A percentile compares a stretch with the other conserved stretches of the same genome.
Conservation (phyloP, 2,888 invertebrate species). For the Lasioglossum pauxillum region DNA sequence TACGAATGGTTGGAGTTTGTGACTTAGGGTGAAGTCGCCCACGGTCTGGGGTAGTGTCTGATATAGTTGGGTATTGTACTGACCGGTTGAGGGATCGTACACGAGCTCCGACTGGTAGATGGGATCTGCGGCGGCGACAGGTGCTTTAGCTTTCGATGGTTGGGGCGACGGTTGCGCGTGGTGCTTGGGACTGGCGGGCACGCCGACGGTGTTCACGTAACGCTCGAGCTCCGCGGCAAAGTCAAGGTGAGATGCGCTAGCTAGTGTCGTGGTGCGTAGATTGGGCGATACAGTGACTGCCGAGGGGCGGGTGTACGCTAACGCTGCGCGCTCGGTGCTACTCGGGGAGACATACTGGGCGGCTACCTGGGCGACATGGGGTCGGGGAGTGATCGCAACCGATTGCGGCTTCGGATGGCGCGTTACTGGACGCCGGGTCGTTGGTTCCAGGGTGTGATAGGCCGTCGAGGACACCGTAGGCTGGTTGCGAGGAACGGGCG, state of each 20-base stretch:
- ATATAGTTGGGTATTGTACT: slow-evolving; percentile 92
- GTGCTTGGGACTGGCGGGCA: slow-evolving; percentile 81
- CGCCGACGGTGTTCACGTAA: slow-evolving; percentile 85
- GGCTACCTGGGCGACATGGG: slow-evolving; percentile 82
- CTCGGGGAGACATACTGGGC: slow-evolving; percentile 82
- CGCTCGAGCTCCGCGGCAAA: slow-evolving; percentile 91
- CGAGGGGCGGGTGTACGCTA: slow-evolving; percentile 80
- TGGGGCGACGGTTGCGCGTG: slow-evolving; percentile 74
- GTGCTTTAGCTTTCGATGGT: slow-evolving; percentile 51
- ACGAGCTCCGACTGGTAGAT: slow-evolving; percentile 92
- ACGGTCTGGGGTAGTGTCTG: slow-evolving; percentile 91
- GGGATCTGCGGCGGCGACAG: slow-evolving; percentile 85
- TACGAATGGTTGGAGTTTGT: slow-evolving; percentile 91
- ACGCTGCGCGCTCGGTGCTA: slow-evolving; percentile 83
- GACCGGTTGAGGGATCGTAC: slow-evolving; percentile 91
- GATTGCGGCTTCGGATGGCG: slow-evolving; percentile 79
- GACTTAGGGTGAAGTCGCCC: slow-evolving; percentile 90
- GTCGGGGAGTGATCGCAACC: slow-evolving; percentile 87
- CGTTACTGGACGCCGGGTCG: slow-evolving; percentile 73
- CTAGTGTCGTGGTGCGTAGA: slow-evolving; percentile 74
- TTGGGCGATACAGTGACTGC: slow-evolving; percentile 80
- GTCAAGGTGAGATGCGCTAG: slow-evolving; percentile 85
- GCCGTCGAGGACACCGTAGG: slow-evolving; percentile 71
- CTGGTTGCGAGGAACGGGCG: slow-evolving; percentile 82
- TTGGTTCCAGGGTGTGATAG: slow-evolving; percentile 78